phyloP scores from a whole-genome alignment of 2,888 invertebrate species.

The Mythimna pallens region DNA sequence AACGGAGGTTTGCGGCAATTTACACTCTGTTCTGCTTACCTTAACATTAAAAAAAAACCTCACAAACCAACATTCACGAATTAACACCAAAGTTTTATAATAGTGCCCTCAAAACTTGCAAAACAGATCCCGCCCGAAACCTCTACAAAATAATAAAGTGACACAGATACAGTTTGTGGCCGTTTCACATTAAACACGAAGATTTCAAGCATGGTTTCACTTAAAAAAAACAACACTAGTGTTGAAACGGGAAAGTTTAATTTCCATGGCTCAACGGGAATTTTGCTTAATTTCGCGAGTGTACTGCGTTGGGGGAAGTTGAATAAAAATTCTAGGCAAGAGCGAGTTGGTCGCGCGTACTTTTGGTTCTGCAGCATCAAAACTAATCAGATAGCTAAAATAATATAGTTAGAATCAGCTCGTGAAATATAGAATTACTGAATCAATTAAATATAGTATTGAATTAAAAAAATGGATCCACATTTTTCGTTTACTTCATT shows the following conservation, averaged over 20 bases:
- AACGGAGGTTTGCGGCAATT: too few relatives aligned
- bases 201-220: constrained; percentile 56
- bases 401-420: too few relatives aligned
- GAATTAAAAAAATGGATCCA: too few relatives aligned
- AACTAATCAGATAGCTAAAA: too few relatives aligned
- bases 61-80: neutral
- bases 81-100: neutral
- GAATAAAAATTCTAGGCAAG: constrained; percentile 23
- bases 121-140: constrained; percentile 14
- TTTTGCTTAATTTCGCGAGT: constrained; percentile 66
- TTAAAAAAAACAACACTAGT: constrained; percentile 45
- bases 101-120: constrained; percentile 20
- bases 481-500: too few relatives aligned
- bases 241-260: constrained; percentile 54
- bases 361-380: neutral
- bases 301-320: constrained; percentile 41
- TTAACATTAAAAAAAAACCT: too few relatives aligned
- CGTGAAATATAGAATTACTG: too few relatives aligned
- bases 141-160: constrained; percentile 41
- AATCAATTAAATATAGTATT: too few relatives aligned
- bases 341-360: neutral
- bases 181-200: constrained; percentile 43
- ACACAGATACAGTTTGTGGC: constrained; percentile 22
- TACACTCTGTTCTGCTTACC: too few relatives aligned
- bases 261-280: constrained; percentile 49